A percentile compares a stretch with the other conserved stretches of the same genome.
Evolutionary conservation across 23 tunicate genomes (phyloP).

Genomic region (Ciona savignyi): DNA sequence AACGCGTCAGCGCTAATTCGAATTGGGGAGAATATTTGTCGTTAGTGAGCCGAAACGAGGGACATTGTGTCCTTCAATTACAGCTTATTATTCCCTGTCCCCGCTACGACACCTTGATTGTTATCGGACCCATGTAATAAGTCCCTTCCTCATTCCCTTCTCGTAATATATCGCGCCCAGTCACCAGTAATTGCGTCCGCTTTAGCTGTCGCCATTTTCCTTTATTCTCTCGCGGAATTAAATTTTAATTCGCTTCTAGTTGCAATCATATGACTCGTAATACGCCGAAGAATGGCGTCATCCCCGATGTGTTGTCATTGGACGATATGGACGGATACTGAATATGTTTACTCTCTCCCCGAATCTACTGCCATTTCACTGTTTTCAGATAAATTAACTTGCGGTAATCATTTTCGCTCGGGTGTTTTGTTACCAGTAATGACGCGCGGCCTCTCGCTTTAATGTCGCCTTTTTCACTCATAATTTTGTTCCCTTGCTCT

Average conservation of each 20-base stretch:
- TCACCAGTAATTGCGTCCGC: neutral
- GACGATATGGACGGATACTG: no score
- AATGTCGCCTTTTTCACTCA: neutral
- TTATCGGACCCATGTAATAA: neutral
- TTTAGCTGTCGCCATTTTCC: neutral
- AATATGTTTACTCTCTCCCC: neutral
- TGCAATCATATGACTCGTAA: no score
- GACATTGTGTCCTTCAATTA: neutral
- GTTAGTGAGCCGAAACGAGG: neutral
- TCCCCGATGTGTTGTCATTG: no score
- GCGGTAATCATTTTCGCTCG: constrained; percentile 1
- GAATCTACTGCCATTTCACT: neutral
- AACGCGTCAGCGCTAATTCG: neutral
- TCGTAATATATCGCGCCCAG: neutral
- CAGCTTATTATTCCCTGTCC: neutral
- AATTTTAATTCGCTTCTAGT: neutral
- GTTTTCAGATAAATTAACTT: neutral
- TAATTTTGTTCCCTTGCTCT: neutral
- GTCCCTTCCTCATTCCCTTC: neutral
- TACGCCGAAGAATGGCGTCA: no score
- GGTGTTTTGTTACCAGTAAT: constrained; percentile 1
- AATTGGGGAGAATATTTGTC: neutral
- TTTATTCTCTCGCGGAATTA: neutral
- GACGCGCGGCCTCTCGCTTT: neutral
- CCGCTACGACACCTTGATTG: neutral